Evolutionary conservation across 2,113 vertebrate genomes (phyloP).

Genomic region (Tetrax tetrax): DNA sequence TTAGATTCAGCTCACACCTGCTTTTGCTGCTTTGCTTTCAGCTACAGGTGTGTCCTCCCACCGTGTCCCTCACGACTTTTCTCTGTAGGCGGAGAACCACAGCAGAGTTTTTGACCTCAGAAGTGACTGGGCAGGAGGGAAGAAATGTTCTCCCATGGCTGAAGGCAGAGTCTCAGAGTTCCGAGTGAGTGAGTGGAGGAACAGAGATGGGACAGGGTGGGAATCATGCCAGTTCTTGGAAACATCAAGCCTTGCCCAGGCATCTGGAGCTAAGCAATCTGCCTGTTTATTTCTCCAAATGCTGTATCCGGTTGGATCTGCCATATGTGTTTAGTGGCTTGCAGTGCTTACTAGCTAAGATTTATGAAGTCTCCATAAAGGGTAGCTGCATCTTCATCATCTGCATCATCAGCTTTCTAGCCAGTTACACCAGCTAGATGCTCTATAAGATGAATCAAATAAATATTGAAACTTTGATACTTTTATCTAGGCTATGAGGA

Average conservation of each 20-base stretch:
- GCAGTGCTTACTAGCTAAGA: background rate
- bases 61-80: fast-evolving
- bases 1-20: background rate
- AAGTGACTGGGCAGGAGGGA: background rate
- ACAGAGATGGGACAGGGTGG: background rate
- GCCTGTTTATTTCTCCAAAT: background rate
- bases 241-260: background rate
- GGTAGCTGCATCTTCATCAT: background rate
- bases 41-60: background rate
- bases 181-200: background rate
- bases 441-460: background rate
- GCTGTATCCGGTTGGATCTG: background rate
- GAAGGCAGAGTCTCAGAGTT: background rate
- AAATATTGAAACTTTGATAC: background rate
- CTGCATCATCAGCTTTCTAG: background rate
- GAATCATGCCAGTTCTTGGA: background rate
- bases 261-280: background rate
- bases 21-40: background rate
- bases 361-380: background rate
- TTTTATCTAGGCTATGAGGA: background rate
- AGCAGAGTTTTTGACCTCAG: background rate
- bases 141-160: background rate
- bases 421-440: background rate
- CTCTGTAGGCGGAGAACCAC: background rate
- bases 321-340: background rate